phyloP scores from a whole-genome alignment of 92 coral and sea anemone genomes.

The Epizoanthus ramosus region DNA sequence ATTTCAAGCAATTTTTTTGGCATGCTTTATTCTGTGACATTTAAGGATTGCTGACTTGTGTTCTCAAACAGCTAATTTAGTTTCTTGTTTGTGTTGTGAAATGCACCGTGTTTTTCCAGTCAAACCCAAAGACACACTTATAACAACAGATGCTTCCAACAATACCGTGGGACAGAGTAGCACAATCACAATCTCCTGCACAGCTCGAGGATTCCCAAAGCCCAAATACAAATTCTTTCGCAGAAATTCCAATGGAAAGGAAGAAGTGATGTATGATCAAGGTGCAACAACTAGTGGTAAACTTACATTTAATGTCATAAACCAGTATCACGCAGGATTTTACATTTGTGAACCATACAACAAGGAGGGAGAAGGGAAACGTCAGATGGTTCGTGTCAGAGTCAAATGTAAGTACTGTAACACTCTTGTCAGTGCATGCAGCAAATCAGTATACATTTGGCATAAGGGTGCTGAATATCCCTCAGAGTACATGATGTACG shows the following conservation, averaged over 20 bases:
- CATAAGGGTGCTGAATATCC: not conserved
- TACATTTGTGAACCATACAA: conserved; percentile 85
- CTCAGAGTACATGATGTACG: too few species aligned
- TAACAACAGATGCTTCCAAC: conserved; percentile 61
- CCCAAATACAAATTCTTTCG: conserved; percentile 77
- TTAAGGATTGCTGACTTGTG: too few species aligned
- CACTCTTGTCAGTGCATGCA: not conserved
- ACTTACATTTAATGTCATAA: conserved; percentile 54
- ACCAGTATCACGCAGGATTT: conserved; percentile 67
- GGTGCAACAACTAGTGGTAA: conserved; percentile 67
- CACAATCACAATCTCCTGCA: conserved; percentile 72
- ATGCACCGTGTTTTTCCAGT: conserved; percentile 44
- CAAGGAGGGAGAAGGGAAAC: conserved; percentile 62
- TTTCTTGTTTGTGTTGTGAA: not conserved
- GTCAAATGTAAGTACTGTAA: conserved; percentile 90
- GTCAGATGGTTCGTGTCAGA: conserved; percentile 59
- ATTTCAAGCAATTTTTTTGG: too few species aligned
- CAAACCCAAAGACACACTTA: conserved; percentile 71
- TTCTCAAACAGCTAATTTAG: not conserved
- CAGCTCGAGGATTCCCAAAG: conserved; percentile 75
- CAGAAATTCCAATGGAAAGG: conserved; percentile 29
- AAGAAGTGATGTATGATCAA: conserved; percentile 34
- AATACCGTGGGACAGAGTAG: conserved; percentile 70
- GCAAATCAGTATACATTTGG: not conserved
- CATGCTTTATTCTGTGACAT: too few species aligned